Evolutionary conservation across 1,140 invertebrate genomes (phyloP).

Genomic region (Tigriopus japonicus): DNA sequence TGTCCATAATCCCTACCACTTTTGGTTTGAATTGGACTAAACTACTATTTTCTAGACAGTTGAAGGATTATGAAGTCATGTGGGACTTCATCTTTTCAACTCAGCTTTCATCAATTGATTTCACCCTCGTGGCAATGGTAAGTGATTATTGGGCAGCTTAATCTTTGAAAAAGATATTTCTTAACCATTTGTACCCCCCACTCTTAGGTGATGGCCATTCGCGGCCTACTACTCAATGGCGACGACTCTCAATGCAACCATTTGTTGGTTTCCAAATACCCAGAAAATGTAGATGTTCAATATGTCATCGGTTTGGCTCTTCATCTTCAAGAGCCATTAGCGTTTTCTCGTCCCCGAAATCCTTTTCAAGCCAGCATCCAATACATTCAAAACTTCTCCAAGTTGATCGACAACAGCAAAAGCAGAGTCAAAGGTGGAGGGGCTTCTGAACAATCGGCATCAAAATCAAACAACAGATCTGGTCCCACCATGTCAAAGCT

Average conservation of each 20-base stretch:
- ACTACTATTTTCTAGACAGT: neutral
- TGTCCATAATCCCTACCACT: neutral
- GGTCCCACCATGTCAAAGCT: neutral
- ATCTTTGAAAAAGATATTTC: too few species aligned
- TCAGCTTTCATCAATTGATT: neutral
- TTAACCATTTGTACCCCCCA: too few species aligned
- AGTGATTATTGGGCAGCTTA: neutral
- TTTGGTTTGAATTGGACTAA: constrained; percentile 8
- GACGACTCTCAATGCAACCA: constrained; percentile 1
- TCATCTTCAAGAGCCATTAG: neutral
- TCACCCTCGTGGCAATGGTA: constrained; percentile 4
- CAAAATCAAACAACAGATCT: neutral
- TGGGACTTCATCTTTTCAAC: constrained; percentile 1
- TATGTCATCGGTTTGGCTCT: neutral
- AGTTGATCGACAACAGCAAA: neutral
- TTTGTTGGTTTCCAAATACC: neutral
- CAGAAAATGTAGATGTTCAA: neutral
- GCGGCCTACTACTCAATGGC: neutral
- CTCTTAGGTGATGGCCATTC: neutral
- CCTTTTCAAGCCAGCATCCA: neutral
- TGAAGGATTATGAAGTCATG: neutral
- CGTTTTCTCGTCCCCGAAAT: neutral
- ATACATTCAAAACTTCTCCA: neutral
- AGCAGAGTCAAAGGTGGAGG: neutral
- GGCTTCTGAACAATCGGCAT: too few species aligned